These are phyloP conservation scores for Rhinolophus sinicus DNA, from an alignment of 2,113 vertebrate genomes.

Conservation along the genomic window DNA sequence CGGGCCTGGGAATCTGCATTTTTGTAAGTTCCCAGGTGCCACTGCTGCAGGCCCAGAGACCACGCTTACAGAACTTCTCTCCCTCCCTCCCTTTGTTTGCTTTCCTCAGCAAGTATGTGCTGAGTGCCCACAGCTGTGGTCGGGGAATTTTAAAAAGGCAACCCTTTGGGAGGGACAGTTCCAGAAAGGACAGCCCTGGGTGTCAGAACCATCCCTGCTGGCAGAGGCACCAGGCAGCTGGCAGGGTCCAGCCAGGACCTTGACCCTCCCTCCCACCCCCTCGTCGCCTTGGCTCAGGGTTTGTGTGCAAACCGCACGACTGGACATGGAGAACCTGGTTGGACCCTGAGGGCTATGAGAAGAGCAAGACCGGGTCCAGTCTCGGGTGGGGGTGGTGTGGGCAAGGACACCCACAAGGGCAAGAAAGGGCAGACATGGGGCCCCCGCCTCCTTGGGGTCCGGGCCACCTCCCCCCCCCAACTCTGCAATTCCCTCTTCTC, in stretches of 20 bases:
- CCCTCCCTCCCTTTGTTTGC: too few species aligned
- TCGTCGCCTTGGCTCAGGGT: too few species aligned
- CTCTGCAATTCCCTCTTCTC: accelerated
- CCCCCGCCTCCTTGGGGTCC: accelerated
- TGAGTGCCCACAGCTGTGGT: not conserved
- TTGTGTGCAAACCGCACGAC: accelerated
- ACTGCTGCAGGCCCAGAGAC: accelerated
- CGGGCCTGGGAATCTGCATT: not conserved
- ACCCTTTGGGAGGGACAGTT: not conserved
- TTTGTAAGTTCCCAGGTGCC: not conserved
- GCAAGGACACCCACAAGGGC: not conserved
- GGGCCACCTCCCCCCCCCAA: accelerated
- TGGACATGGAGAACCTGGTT: not conserved
- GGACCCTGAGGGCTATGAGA: not conserved
- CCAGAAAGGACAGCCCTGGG: not conserved
- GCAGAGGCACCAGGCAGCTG: too few species aligned
- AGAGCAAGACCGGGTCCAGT: accelerated
- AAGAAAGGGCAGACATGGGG: not conserved
- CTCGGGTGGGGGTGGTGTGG: not conserved
- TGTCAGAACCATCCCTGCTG: not conserved
- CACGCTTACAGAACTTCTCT: not conserved
- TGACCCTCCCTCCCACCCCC: not conserved
- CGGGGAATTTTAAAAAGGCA: not conserved
- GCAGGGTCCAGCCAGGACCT: too few species aligned
- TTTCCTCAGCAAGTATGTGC: not conserved